phyloP scores from a whole-genome alignment of 2,113 vertebrate genomes.

The Catharus fuscescens region DNA sequence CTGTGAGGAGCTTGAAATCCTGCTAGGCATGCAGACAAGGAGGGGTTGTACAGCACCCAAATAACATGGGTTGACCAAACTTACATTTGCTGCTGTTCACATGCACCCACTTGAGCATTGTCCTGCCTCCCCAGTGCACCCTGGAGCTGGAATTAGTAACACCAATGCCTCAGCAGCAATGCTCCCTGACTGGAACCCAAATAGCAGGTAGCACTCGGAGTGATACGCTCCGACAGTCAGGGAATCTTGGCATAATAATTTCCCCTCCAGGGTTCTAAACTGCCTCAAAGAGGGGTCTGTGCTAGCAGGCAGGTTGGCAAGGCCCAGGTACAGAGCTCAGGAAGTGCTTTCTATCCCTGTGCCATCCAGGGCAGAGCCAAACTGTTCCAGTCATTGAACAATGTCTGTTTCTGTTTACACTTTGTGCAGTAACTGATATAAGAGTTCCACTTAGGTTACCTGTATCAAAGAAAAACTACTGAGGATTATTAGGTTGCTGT shows the following conservation, averaged over 20 bases:
- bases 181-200: neutral
- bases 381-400: neutral
- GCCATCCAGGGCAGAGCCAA: neutral
- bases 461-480: neutral
- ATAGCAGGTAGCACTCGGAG: neutral
- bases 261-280: neutral
- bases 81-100: neutral
- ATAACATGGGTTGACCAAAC: neutral
- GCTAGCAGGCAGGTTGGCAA: neutral
- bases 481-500: neutral
- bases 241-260: neutral
- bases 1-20: neutral
- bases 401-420: neutral
- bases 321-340: neutral
- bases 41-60: neutral
- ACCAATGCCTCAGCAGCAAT: fast-evolving
- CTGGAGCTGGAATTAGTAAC: neutral
- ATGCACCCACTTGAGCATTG: neutral
- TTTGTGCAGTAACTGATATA: neutral
- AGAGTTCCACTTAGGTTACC: neutral
- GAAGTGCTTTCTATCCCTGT: neutral
- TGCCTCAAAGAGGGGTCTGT: neutral
- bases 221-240: neutral
- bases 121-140: neutral
- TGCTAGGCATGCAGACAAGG: neutral